These are phyloP conservation scores for Nasonia giraulti DNA, from an alignment of 1,140 invertebrate species.

Conservation along the genomic window DNA sequence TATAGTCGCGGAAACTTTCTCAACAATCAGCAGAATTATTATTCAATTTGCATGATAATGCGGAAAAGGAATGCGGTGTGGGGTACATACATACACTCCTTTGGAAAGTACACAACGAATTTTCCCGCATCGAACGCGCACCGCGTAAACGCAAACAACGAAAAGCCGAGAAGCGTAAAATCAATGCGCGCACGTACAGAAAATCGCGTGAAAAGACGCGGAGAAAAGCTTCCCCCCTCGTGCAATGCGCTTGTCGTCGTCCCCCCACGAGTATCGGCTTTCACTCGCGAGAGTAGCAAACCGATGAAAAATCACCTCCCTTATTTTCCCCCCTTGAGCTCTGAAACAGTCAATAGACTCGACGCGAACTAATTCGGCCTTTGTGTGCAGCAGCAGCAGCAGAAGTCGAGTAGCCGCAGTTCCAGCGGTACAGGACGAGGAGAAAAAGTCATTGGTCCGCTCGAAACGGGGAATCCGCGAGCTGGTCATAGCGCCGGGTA, in stretches of 20 bases:
- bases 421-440: not conserved
- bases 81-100: no score
- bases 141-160: not conserved
- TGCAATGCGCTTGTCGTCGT: not conserved
- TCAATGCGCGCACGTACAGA: not conserved
- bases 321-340: not conserved
- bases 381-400: not conserved
- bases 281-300: conserved; percentile 9
- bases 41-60: no score
- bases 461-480: conserved; percentile 68
- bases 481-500: conserved; percentile 83
- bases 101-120: no score
- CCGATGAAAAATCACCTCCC: conserved; percentile 42
- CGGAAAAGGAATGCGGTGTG: no score
- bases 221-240: not conserved
- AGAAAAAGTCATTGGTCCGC: conserved; percentile 18
- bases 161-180: not conserved
- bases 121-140: no score
- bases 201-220: not conserved
- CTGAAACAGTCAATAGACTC: conserved; percentile 1
- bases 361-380: conserved; percentile 28
- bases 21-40: no score
- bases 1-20: no score
- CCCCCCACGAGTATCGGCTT: conserved; percentile 41
- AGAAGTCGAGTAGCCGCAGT: not conserved